Conservation (phyloP, 2,888 invertebrate genomes). For the Automeris io region DNA sequence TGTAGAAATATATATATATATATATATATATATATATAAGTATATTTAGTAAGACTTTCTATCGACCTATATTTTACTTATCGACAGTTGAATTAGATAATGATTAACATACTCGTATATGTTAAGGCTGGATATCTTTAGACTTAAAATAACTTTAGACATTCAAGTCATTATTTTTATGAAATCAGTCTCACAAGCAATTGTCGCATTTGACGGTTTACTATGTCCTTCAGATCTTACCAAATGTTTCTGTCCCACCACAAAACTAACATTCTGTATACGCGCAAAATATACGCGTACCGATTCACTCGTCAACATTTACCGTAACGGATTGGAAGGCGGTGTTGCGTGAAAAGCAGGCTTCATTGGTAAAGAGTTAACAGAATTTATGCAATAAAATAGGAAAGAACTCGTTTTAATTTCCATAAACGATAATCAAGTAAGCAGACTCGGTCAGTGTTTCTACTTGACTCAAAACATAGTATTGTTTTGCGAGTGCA, state of each 20-base stretch:
- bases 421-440: conserved; percentile 49
- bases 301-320: conserved; percentile 39
- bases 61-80: too few species aligned
- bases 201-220: not conserved
- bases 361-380: conserved; percentile 61
- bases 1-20: too few species aligned
- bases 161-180: not conserved
- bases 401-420: conserved; percentile 64
- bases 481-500: conserved; percentile 18
- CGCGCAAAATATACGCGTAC: conserved; percentile 30
- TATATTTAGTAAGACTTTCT: too few species aligned
- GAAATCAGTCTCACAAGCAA: not conserved
- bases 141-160: not conserved
- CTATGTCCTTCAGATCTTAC: conserved; percentile 4
- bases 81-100: too few species aligned
- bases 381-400: conserved; percentile 67
- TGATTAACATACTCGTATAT: too few species aligned
- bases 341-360: conserved; percentile 65
- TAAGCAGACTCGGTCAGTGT: conserved; percentile 46
- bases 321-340: conserved; percentile 53
- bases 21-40: too few species aligned
- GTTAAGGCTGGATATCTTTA: not conserved
- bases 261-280: conserved; percentile 22
- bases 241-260: conserved; percentile 15
- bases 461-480: conserved; percentile 18